A percentile compares a stretch with the other conserved stretches of the same genome.
Conservation (phyloP, 1,140 invertebrate genomes). For the Eupeodes corollae region DNA sequence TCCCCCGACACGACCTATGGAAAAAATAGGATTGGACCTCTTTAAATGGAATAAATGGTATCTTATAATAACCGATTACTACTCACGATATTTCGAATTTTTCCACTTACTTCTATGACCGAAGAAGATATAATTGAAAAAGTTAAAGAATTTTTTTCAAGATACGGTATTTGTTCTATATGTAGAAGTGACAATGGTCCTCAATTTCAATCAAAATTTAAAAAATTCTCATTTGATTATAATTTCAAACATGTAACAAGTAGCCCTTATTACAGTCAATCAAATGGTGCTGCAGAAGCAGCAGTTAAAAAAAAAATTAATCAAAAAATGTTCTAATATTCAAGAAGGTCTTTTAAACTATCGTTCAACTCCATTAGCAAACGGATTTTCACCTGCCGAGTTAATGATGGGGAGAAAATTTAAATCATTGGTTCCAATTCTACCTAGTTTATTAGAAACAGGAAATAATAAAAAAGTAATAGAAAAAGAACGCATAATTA, state of each 20-base stretch:
- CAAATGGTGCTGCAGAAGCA: not conserved
- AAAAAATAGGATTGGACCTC: slow-evolving; percentile 17
- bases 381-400: not conserved
- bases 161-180: not conserved
- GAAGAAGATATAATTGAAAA: slow-evolving; percentile 9
- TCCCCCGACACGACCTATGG: slow-evolving; percentile 17
- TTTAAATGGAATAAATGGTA: slow-evolving; percentile 18
- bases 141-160: not conserved
- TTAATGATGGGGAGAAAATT: slow-evolving; percentile 1
- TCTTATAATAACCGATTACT: slow-evolving; percentile 18
- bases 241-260: no score
- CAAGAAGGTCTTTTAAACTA: not conserved
- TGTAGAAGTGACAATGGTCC: slow-evolving; percentile 1
- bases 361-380: slow-evolving; percentile 1
- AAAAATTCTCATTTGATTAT: no score
- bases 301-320: not conserved
- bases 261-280: not conserved
- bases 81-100: slow-evolving; percentile 16
- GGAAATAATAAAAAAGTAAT: not conserved
- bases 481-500: no score
- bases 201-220: not conserved
- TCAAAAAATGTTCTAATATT: not conserved
- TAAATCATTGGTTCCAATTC: slow-evolving; percentile 1
- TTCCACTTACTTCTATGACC: no score
- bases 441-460: not conserved